A percentile compares a stretch with the other conserved stretches of the same genome.
Evolutionary conservation across 2,113 vertebrate genomes (phyloP).

Genomic region (Spermophilus dauricus): DNA sequence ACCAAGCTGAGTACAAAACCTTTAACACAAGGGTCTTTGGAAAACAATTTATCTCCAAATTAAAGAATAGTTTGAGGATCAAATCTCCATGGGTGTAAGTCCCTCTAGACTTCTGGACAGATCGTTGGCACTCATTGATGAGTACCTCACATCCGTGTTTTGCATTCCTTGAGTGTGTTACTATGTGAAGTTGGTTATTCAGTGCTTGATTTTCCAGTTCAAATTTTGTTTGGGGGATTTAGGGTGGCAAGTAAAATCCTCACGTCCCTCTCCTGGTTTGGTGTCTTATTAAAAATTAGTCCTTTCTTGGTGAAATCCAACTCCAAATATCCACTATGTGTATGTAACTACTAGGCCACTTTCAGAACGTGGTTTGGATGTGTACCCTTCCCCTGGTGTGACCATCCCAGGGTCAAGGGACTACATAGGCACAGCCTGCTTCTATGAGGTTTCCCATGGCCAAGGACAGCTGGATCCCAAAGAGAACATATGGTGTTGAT

Average conservation of each 20-base stretch:
- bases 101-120: neutral
- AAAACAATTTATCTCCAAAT: neutral
- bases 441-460: neutral
- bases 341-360: too few relatives aligned
- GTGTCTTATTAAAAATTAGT: constrained; percentile 9
- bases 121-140: neutral
- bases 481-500: accelerated
- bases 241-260: neutral
- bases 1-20: too few relatives aligned
- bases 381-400: too few relatives aligned
- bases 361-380: neutral
- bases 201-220: neutral
- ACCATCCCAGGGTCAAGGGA: too few relatives aligned
- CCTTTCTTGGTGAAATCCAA: neutral
- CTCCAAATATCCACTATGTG: neutral
- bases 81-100: neutral
- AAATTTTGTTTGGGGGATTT: neutral
- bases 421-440: too few relatives aligned
- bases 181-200: neutral
- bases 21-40: neutral
- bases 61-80: neutral
- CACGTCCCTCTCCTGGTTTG: neutral
- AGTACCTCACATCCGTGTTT: neutral
- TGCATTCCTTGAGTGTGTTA: neutral
- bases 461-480: too few relatives aligned